Base-by-base conservation (phyloP, 2,888 invertebrate species). In the Eulithis testata region DNA sequence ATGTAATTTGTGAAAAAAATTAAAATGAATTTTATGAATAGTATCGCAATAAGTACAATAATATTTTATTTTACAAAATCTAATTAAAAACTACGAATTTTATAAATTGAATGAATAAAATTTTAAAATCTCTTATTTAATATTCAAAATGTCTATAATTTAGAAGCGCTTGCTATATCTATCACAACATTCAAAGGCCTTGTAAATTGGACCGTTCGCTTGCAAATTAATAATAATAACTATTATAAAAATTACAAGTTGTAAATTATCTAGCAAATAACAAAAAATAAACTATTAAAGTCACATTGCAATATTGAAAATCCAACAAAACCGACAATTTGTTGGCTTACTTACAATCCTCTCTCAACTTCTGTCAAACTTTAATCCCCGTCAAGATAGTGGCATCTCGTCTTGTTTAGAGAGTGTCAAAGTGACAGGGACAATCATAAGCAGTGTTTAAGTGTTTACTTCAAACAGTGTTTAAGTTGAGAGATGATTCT, bases 151-250 rank as follows among this genome's bases (percentile, higher is more conserved):
- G 60, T 64, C 49, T 65, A 31, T 31, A 63, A 60, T 73, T 77
- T 73, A 76, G 77, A 88, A 88, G 87, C 88, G 79, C 79, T 72
- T 74, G 76, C 83, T 85, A 87, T 73, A 76, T 77, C 70, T 91
- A 92, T 92, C 92, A 92, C 92, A 92, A 92, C 91, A 88, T 86
- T 88, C 76, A 91, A 92, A 92, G 91, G 92, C 91, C 89, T 83
- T 86, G 80, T 84, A 84, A 87, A 80, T 91, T 92, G 92, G 92
- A 92, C 92, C 92, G 83, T 85, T 84, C 82, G 83, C 91, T 91
- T 89, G 90, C 88, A 87, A 87, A 87, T 40, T 40, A 40, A 40
- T 40, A 8, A 9, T 83, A 79, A 85, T 83, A 79, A 76, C 45
- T 36, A 62, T 53, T 36, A 54, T 5, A 57, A 60, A 36, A 56